These are phyloP conservation scores for Orbicella faveolata DNA, from an alignment of 64 coral and sea anemone species.

Conservation along the genomic window DNA sequence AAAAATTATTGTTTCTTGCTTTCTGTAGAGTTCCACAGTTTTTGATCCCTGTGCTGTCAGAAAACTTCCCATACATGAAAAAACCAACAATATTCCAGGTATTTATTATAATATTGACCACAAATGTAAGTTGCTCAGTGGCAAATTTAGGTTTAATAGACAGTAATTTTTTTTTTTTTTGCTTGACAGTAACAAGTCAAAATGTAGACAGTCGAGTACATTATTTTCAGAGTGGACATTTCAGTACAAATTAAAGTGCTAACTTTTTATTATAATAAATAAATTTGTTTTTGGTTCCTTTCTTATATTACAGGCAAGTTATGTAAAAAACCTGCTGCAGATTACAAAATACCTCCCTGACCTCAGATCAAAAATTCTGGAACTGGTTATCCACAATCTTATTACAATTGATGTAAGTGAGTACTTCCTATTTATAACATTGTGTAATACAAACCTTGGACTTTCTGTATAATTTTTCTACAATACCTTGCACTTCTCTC, in stretches of 20 bases:
- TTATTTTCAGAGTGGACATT: too few relatives aligned
- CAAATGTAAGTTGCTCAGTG: background rate
- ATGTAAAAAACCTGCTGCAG: constrained; percentile 80
- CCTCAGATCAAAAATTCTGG: constrained; percentile 68
- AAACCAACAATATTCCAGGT: constrained; percentile 77
- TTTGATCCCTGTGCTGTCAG: constrained; percentile 73
- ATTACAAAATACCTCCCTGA: constrained; percentile 67
- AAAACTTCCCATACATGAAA: constrained; percentile 88
- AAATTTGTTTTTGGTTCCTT: background rate
- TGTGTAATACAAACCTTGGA: too few relatives aligned
- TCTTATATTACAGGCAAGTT: constrained; percentile 71
- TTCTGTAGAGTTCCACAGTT: constrained; percentile 75
- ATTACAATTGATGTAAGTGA: constrained; percentile 91
- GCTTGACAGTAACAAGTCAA: too few relatives aligned
- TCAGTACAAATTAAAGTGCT: too few relatives aligned
- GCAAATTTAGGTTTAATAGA: too few relatives aligned
- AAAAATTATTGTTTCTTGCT: background rate
- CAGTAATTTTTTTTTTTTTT: too few relatives aligned
- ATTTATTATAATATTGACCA: background rate
- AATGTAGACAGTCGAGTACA: too few relatives aligned
- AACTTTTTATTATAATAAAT: background rate
- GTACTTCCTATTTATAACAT: too few relatives aligned
- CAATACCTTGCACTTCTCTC: too few relatives aligned
- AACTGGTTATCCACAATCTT: constrained; percentile 79
- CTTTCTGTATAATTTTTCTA: too few relatives aligned